Evolutionary conservation across 2,113 vertebrate genomes (phyloP).

Genomic region (Lipophrys pholis): DNA sequence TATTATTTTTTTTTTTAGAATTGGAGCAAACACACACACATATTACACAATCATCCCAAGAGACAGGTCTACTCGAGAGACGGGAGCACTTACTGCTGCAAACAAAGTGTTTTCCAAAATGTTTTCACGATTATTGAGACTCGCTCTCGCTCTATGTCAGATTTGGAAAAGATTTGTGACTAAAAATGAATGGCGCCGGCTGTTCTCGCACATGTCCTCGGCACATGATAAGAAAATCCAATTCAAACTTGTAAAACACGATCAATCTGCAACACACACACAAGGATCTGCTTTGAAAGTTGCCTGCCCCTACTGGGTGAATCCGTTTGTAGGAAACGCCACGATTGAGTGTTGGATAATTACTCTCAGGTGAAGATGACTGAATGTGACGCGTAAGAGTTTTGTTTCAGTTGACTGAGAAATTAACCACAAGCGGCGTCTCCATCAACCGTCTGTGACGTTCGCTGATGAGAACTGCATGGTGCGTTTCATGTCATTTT

Average conservation of each 20-base stretch:
- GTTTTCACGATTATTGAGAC: background rate
- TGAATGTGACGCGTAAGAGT: background rate
- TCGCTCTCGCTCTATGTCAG: background rate
- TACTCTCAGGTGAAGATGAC: background rate
- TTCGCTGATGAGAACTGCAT: background rate
- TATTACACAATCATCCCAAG: background rate
- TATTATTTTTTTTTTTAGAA: no score
- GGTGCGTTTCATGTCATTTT: slow-evolving; percentile 11
- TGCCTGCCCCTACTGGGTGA: no score
- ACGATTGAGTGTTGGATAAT: background rate
- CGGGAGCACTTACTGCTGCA: background rate
- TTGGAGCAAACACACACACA: no score
- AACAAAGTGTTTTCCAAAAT: background rate
- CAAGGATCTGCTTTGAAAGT: background rate
- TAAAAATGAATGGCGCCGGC: background rate
- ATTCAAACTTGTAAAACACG: background rate
- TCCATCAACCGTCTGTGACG: background rate
- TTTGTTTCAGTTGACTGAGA: slow-evolving; percentile 2
- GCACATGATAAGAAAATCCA: background rate
- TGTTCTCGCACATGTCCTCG: background rate
- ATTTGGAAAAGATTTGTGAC: background rate
- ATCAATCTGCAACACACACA: background rate
- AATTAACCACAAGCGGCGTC: background rate
- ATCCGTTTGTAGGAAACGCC: background rate
- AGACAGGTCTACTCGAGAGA: background rate